These are phyloP conservation scores for Amaurobius ferox DNA, from an alignment of 2,888 invertebrate genomes.

Conservation along the genomic window DNA sequence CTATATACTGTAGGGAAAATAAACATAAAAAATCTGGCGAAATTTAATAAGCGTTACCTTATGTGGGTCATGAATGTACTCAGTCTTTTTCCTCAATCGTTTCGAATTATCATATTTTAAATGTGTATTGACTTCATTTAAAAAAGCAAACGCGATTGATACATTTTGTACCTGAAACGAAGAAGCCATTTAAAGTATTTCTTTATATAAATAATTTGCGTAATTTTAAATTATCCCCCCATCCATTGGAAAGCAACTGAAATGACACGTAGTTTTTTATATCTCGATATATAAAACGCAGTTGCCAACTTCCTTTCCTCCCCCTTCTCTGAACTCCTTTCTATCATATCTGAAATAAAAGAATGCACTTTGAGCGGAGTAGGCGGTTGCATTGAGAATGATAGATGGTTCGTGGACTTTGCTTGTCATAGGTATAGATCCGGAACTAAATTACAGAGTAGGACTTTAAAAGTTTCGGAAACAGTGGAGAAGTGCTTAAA, in stretches of 20 bases:
- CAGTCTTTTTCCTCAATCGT: no score
- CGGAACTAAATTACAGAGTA: conserved; percentile 61
- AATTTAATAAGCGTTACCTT: no score
- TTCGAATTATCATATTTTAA: no score
- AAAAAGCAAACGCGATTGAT: no score
- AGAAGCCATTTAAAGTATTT: no score
- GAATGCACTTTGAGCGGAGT: conserved; percentile 36
- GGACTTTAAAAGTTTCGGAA: conserved; percentile 57
- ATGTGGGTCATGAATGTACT: no score
- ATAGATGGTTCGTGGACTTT: conserved; percentile 51
- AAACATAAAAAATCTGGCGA: no score
- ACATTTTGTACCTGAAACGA: no score
- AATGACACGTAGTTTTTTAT: conserved; percentile 4
- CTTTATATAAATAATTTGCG: conserved; percentile 19
- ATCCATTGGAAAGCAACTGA: conserved; percentile 33
- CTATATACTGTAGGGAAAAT: no score
- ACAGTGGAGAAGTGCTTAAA: conserved; percentile 43
- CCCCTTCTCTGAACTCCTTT: conserved; percentile 20
- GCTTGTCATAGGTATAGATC: conserved; percentile 43
- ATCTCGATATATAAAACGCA: not conserved
- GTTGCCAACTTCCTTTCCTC: not conserved
- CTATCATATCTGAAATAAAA: conserved; percentile 57
- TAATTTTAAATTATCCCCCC: conserved; percentile 36
- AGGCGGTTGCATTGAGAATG: conserved; percentile 45
- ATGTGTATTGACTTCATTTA: no score